phyloP scores from a whole-genome alignment of 2,888 invertebrate species.

The Melanophora roralis region DNA sequence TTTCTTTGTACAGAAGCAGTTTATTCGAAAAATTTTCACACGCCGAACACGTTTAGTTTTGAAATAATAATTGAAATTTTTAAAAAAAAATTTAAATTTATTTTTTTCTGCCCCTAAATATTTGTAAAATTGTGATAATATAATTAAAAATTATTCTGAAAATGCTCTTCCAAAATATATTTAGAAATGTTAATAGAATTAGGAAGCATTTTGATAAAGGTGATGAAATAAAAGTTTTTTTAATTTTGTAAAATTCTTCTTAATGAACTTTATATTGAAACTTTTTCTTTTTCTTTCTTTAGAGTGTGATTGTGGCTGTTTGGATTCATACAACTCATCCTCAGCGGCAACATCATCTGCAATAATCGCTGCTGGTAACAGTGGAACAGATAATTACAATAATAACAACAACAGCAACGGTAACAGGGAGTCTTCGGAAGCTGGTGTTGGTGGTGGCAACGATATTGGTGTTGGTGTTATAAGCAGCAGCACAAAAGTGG shows the following conservation, averaged over 20 bases:
- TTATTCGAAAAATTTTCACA: constrained; percentile 59
- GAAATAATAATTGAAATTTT: constrained; percentile 21
- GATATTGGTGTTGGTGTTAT: constrained; percentile 60
- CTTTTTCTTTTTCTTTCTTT: constrained; percentile 35
- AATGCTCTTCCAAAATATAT: constrained; percentile 58
- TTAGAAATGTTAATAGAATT: constrained; percentile 52
- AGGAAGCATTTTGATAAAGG: constrained; percentile 55
- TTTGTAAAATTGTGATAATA: constrained; percentile 44
- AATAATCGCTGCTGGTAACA: constrained; percentile 40
- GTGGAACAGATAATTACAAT: constrained; percentile 27
- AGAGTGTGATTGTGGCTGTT: constrained; percentile 77
- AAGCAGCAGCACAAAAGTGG: constrained; percentile 64
- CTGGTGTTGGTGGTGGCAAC: constrained; percentile 67
- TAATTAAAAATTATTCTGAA: constrained; percentile 38
- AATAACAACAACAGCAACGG: constrained; percentile 47
- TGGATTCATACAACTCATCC: constrained; percentile 71
- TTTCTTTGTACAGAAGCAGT: constrained; percentile 55
- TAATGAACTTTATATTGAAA: background rate
- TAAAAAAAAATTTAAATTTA: background rate
- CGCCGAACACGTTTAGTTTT: constrained; percentile 33
- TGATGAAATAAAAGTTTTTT: background rate
- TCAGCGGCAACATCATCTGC: constrained; percentile 55
- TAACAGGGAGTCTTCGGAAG: constrained; percentile 60
- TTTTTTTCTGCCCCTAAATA: background rate
- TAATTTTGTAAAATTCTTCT: background rate